Conservation (phyloP, 1,140 invertebrate species). For the Protaetia brevitarsis region DNA sequence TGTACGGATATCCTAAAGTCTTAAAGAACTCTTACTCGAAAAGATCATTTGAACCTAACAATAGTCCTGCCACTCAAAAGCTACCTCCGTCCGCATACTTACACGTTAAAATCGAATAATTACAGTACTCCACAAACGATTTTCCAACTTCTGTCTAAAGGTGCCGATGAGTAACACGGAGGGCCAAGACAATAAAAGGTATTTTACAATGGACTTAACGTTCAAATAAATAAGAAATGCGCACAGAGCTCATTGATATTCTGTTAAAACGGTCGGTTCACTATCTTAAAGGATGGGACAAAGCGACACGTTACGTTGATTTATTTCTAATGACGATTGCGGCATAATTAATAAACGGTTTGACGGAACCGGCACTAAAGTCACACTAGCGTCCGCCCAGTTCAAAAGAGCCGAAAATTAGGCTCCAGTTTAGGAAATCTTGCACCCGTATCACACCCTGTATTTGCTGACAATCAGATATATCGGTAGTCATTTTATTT, state of each 20-base stretch:
- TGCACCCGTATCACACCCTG: neutral
- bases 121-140: neutral
- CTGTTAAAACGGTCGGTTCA: neutral
- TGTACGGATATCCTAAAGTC: too few relatives aligned
- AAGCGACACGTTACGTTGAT: constrained; percentile 10
- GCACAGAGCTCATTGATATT: neutral
- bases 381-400: neutral
- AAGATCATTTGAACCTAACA: too few relatives aligned
- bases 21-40: too few relatives aligned
- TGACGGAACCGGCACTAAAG: neutral
- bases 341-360: constrained; percentile 14
- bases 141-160: neutral
- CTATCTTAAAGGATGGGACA: neutral
- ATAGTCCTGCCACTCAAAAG: neutral
- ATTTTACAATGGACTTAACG: too few relatives aligned
- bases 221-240: too few relatives aligned
- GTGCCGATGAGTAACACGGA: neutral
- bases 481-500: neutral
- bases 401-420: constrained; percentile 13
- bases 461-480: too few relatives aligned
- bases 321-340: constrained; percentile 12
- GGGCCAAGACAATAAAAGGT: neutral
- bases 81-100: neutral
- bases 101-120: neutral
- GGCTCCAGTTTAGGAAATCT: neutral